Conservation (phyloP, 1,140 invertebrate species). For the Dendroctonus ponderosae region DNA sequence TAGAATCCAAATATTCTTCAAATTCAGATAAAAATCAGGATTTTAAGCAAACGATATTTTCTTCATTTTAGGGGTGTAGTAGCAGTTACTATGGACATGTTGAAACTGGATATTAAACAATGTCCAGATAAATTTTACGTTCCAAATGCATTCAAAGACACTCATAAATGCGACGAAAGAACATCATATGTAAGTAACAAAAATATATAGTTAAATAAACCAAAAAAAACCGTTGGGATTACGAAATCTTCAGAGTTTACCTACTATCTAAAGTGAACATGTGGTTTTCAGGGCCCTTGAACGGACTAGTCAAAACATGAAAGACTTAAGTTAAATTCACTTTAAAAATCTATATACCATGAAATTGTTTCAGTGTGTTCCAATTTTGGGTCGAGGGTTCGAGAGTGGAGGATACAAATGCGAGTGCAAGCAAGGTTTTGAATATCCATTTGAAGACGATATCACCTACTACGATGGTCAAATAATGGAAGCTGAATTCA, state of each 20-base stretch:
- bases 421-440: slow-evolving; percentile 94
- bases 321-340: too few species aligned
- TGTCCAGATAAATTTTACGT: slow-evolving; percentile 86
- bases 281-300: too few species aligned
- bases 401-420: slow-evolving; percentile 97
- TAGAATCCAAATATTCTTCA: too few species aligned
- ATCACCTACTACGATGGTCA: slow-evolving; percentile 97
- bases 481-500: slow-evolving; percentile 91
- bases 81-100: slow-evolving; percentile 86
- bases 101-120: slow-evolving; percentile 92
- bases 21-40: too few species aligned
- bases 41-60: too few species aligned
- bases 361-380: slow-evolving; percentile 76
- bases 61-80: slow-evolving; percentile 80
- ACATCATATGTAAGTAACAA: slow-evolving; percentile 82
- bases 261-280: too few species aligned
- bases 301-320: too few species aligned
- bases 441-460: slow-evolving; percentile 93
- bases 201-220: neutral
- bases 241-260: too few species aligned
- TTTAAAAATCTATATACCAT: too few species aligned
- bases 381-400: slow-evolving; percentile 87
- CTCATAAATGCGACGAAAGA: slow-evolving; percentile 89
- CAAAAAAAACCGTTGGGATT: neutral
- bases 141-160: slow-evolving; percentile 93